Evolutionary conservation across 2,113 vertebrate genomes (phyloP), one percentile per base, ranked within the genome.

Genomic region (Zosterops lateralis): DNA sequence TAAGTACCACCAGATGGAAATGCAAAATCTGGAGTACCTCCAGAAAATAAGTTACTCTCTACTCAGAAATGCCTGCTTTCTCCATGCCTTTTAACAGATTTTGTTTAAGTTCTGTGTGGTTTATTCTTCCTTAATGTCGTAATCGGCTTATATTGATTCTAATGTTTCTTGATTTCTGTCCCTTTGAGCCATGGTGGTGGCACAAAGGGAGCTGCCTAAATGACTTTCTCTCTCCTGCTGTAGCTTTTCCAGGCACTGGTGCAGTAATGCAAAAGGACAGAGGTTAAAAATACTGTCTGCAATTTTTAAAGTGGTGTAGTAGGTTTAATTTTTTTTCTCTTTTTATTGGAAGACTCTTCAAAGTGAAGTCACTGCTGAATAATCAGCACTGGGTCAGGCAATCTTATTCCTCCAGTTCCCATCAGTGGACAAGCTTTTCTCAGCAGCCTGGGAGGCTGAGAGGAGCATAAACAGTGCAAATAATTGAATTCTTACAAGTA

Each of bases 221-320:
- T 54, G 32, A 47, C 54, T 73, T 25, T 36, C n/a, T 64, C 36
- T 79, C 42, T 65, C 34, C 24, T 73, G 26, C 54, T 86, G 26
- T 65, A 88, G 78, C 44, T 84, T 95, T 96, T 82, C n/a, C 70
- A 64, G 51, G 65, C 56, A 26, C 45, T 87, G 58, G 68, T 94
- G 66, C 78, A 70, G n/a, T 95, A 95, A 97, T 89, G 24, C 32
- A 91, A 77, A 95, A 83, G 32, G 90, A 92, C 86, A 95, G 86
- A 95, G 95, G 90, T 96, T 95, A 96, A 91, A 95, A 91, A 78
- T 47, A 17, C 64, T 78, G 67, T 77, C 83, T 93, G 80, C 0
- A 9, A 42, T 66, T 89, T 94, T 75, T 89, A 51, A 87, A 93
- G 74, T 66, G 36, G n/a, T 92, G 34, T 56, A 18, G 9, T 54